Evolutionary conservation across 2,888 invertebrate genomes (phyloP).

Genomic region (Celastrina argiolus): DNA sequence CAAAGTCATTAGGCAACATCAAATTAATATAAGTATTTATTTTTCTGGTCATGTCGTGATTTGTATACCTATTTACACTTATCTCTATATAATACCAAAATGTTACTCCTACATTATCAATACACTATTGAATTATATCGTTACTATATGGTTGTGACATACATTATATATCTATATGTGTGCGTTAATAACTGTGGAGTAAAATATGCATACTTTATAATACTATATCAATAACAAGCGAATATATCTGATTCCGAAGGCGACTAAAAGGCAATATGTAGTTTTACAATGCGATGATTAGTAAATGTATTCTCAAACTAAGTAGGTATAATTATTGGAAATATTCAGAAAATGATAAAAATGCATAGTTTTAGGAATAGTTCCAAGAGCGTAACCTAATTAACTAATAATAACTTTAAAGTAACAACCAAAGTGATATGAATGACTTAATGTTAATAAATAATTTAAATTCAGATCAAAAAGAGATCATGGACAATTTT

Average conservation of each 20-base stretch:
- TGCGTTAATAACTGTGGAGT: constrained; percentile 32
- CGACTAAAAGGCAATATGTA: constrained; percentile 18
- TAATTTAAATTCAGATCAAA: not conserved
- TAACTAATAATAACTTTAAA: not conserved
- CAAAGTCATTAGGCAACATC: not conserved
- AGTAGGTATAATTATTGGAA: not conserved
- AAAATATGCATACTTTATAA: constrained; percentile 20
- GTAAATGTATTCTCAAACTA: constrained; percentile 1
- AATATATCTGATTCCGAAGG: constrained; percentile 22
- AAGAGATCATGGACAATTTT: not conserved
- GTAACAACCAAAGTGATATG: constrained; percentile 5
- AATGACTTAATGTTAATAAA: not conserved
- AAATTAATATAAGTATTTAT: not conserved
- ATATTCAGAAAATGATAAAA: not conserved
- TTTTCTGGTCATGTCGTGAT: not conserved
- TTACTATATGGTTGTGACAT: constrained; percentile 18
- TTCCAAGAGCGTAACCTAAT: not conserved
- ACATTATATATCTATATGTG: constrained; percentile 29
- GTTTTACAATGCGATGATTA: constrained; percentile 6
- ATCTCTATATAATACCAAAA: not conserved
- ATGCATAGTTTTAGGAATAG: not conserved
- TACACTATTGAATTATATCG: not conserved
- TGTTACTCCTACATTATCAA: not conserved
- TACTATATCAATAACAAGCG: constrained; percentile 21
- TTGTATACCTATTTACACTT: not conserved